These are phyloP conservation scores for Epinephelus moara DNA, from an alignment of 2,113 vertebrate species.

Conservation along the genomic window DNA sequence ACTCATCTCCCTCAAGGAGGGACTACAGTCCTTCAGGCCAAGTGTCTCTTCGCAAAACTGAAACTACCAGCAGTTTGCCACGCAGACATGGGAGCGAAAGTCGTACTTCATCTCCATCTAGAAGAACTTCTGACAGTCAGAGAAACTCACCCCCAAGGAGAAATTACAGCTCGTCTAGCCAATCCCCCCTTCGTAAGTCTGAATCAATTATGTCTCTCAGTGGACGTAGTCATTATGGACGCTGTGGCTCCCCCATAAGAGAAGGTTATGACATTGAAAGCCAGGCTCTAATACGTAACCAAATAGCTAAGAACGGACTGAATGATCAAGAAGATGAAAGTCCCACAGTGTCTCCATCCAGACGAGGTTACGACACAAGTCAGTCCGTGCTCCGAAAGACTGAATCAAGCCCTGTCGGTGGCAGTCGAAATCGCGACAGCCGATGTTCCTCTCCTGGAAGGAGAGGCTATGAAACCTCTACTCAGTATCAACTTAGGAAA, in stretches of 20 bases:
- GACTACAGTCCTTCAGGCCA: conserved; percentile 53
- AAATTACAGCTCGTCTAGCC: conserved; percentile 47
- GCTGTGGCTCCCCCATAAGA: conserved; percentile 80
- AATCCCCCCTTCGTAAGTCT: conserved; percentile 68
- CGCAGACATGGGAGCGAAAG: conserved; percentile 28
- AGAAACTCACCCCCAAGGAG: conserved; percentile 68
- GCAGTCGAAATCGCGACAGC: conserved; percentile 45
- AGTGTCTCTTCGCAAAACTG: conserved; percentile 63
- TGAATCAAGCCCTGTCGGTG: conserved; percentile 49
- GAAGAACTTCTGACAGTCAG: conserved; percentile 46
- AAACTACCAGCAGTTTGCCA: conserved; percentile 48
- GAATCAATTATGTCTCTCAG: conserved; percentile 65
- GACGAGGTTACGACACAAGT: conserved; percentile 44
- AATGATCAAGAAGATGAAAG: conserved; percentile 54
- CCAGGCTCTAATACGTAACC: conserved; percentile 71
- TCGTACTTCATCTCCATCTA: conserved; percentile 58
- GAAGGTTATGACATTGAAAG: conserved; percentile 79
- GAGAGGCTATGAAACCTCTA: conserved; percentile 50
- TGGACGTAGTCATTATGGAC: conserved; percentile 62
- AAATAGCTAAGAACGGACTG: conserved; percentile 54
- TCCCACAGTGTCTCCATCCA: conserved; percentile 41
- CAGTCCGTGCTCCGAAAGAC: conserved; percentile 70
- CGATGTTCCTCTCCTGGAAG: conserved; percentile 65
- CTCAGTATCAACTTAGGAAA: conserved; percentile 61
- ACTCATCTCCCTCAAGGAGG: conserved; percentile 64